Evolutionary conservation across 2,888 invertebrate genomes (phyloP).

Genomic region (Orthosia gracilis): DNA sequence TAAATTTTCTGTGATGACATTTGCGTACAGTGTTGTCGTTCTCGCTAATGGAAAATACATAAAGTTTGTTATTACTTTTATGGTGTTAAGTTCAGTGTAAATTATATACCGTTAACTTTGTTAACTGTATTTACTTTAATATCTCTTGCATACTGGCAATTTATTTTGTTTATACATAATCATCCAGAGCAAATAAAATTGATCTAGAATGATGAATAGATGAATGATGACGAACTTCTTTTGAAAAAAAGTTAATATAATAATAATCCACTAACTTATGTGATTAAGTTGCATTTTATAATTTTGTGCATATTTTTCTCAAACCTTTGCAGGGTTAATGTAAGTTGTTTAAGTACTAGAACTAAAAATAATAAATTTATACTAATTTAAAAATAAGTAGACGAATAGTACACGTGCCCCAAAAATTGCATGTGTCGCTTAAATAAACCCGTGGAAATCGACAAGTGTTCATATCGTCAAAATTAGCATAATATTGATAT

Average conservation of each 20-base stretch:
- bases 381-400: neutral
- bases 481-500: conserved; percentile 75
- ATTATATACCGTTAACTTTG: conserved; percentile 14
- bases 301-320: too few relatives aligned
- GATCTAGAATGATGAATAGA: too few relatives aligned
- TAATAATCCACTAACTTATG: too few relatives aligned
- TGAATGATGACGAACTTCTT: too few relatives aligned
- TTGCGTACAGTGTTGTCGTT: conserved; percentile 44
- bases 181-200: too few relatives aligned
- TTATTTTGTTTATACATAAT: too few relatives aligned
- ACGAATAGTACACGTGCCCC: neutral
- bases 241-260: too few relatives aligned
- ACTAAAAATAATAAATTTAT: too few relatives aligned
- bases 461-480: conserved; percentile 75
- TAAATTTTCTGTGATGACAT: conserved; percentile 72
- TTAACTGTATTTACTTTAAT: too few relatives aligned
- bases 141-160: too few relatives aligned
- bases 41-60: conserved; percentile 55
- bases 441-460: conserved; percentile 61
- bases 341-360: too few relatives aligned
- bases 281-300: too few relatives aligned
- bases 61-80: conserved; percentile 40
- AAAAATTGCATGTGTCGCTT: conserved; percentile 59
- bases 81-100: conserved; percentile 16
- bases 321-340: neutral